Conservation (phyloP, 2,888 invertebrate genomes). For the Tipula vernalis region DNA sequence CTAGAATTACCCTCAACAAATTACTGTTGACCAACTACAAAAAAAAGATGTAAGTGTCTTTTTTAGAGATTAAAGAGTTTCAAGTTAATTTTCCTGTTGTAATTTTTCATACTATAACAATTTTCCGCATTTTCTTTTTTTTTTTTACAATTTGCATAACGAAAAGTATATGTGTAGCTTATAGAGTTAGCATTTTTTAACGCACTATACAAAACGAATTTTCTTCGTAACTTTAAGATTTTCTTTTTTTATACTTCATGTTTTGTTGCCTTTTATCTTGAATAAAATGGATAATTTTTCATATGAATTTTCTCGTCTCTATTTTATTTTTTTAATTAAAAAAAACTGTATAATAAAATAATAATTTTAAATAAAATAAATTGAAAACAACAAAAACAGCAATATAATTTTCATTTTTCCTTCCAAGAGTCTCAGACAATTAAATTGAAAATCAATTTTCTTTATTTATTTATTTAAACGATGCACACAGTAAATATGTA, state of each 20-base stretch:
- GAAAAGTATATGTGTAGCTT: neutral
- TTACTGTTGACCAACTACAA: too few relatives aligned
- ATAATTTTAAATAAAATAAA: neutral
- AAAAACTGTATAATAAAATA: neutral
- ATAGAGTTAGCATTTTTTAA: neutral
- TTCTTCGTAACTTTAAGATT: neutral
- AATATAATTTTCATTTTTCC: neutral
- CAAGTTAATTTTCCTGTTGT: neutral
- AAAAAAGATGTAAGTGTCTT: neutral
- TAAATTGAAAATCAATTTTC: conserved; percentile 4
- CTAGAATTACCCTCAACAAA: too few relatives aligned
- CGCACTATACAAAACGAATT: neutral
- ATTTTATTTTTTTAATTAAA: neutral
- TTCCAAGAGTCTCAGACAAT: neutral
- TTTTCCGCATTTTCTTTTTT: neutral
- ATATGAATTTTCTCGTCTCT: neutral
- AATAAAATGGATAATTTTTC: conserved; percentile 4
- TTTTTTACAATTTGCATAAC: neutral
- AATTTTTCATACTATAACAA: neutral
- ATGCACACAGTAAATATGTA: neutral
- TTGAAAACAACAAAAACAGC: neutral
- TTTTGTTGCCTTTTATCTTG: neutral
- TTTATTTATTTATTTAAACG: neutral
- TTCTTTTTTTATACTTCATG: neutral
- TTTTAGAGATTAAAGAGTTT: neutral